Percentiles rank a stretch among this genome's conserved stretches.
Conservation (phyloP, 2,888 invertebrate species). For the Apamea anceps region DNA sequence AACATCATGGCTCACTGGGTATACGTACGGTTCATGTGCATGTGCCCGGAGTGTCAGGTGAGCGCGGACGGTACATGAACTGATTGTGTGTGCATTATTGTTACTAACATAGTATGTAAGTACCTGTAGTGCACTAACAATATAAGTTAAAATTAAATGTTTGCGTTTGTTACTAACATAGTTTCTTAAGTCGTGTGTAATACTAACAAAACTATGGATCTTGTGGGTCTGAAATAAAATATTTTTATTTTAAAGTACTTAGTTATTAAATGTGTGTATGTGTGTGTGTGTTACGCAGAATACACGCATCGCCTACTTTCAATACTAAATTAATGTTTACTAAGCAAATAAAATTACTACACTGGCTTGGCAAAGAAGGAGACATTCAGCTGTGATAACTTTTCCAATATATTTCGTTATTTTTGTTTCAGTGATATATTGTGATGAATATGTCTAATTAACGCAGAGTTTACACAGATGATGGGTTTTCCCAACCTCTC, state of each 20-base stretch:
- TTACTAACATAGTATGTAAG: too few relatives aligned
- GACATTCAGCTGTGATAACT: constrained; percentile 39
- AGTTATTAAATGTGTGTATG: constrained; percentile 1
- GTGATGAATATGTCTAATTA: constrained; percentile 17
- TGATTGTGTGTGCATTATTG: too few relatives aligned
- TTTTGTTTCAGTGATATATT: constrained; percentile 12
- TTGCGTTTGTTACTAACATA: too few relatives aligned
- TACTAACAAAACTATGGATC: too few relatives aligned
- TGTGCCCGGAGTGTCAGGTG: too few relatives aligned
- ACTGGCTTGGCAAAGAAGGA: background rate
- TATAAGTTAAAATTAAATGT: too few relatives aligned
- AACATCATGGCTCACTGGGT: too few relatives aligned
- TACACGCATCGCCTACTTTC: constrained; percentile 53
- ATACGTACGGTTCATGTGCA: too few relatives aligned
- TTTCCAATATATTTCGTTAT: constrained; percentile 5
- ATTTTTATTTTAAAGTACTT: background rate
- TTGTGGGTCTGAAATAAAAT: too few relatives aligned
- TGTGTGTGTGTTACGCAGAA: constrained; percentile 36
- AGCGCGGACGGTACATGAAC: too few relatives aligned
- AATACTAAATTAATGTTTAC: constrained; percentile 52
- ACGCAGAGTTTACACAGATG: constrained; percentile 49
- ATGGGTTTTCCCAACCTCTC: constrained; percentile 18
- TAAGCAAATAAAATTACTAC: constrained; percentile 17
- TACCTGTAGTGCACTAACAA: too few relatives aligned
- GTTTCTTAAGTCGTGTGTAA: too few relatives aligned